Evolutionary conservation across 1,140 invertebrate genomes (phyloP), one percentile per base, ranked within the genome.

Genomic region (Calephelis nemesis): DNA sequence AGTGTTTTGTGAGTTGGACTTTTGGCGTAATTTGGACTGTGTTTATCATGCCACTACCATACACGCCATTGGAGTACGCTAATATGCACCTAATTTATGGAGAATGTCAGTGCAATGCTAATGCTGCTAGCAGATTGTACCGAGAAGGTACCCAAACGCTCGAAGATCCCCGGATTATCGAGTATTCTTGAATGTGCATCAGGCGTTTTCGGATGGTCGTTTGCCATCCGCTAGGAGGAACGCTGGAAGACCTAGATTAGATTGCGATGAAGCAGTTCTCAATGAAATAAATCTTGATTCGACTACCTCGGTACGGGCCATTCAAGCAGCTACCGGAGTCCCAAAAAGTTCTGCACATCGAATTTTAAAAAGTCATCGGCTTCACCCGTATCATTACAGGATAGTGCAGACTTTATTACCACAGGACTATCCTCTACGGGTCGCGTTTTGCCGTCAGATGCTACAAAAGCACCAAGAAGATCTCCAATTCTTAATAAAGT

Each of bases 131-230:
- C n/a, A 50, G 49, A 50, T 50, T 50, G 49, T 19, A 19, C 15
- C 15, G 15, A 19, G 15, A 19, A 19, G 15, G 15, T 19, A 19
- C 15, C 15, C n/a, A 5, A 50, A 13, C 10, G 49, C 49, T 7
- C n/a, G 10, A 50, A 50, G 49, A 50, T 50, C n/a, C 49, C 49
- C 49, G 10, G 49, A 50, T 50, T 50, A 50, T 13, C 52, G 58
- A 48, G 60, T 68, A 1, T 50, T 62, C 30, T n/a, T 52, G 3
- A 68, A 68, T 68, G 47, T 62, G 12, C 67, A 68, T n/a, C n/a
- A 19, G 7, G 6, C 52, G 58, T 67, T 48, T 19, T 67, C 65
- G 9, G 52, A 58, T 7, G 63, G 66, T 42, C 62, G 49, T 58
- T 63, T 71, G 5, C 63, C 70, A 30, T 30, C 30, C 45, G 47